A percentile compares a stretch with the other conserved stretches of the same genome.
Evolutionary conservation across 2,797 vertebrate species (phyloP).

Genomic region (Hozukius guyotensis): DNA sequence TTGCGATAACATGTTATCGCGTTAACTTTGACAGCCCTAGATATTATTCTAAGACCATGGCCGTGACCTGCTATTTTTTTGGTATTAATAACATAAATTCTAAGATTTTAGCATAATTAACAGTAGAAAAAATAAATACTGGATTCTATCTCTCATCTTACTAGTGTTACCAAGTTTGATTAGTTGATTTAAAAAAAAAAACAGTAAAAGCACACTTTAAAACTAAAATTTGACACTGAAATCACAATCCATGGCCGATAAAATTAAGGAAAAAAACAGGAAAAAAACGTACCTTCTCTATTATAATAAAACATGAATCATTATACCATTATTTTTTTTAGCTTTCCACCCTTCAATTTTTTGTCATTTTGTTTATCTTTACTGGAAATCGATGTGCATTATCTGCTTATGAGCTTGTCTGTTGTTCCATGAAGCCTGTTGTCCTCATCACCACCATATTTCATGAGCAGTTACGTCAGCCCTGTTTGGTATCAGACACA

Average conservation of each 20-base stretch:
- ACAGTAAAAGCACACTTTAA: neutral
- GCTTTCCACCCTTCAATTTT: neutral
- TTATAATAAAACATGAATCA: neutral
- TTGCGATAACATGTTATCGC: no score
- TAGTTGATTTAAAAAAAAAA: no score
- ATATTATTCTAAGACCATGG: neutral
- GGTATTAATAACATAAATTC: neutral
- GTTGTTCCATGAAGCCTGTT: constrained; percentile 39
- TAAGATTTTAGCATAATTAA: neutral
- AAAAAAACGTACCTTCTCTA: neutral
- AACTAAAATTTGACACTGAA: neutral
- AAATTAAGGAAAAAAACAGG: neutral
- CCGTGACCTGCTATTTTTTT: neutral
- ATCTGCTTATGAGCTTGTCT: constrained; percentile 35
- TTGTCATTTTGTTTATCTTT: constrained; percentile 5
- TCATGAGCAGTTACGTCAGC: constrained; percentile 60
- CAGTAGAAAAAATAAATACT: neutral
- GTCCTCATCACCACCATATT: constrained; percentile 45
- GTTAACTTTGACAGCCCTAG: no score
- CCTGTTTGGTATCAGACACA: constrained; percentile 51
- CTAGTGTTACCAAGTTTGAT: neutral
- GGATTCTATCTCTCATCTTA: neutral
- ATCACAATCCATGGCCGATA: neutral
- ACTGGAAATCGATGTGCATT: neutral
- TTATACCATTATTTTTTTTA: neutral